Conservation (phyloP, 2,888 invertebrate genomes). For the Xanthorhoe spadicearia region DNA sequence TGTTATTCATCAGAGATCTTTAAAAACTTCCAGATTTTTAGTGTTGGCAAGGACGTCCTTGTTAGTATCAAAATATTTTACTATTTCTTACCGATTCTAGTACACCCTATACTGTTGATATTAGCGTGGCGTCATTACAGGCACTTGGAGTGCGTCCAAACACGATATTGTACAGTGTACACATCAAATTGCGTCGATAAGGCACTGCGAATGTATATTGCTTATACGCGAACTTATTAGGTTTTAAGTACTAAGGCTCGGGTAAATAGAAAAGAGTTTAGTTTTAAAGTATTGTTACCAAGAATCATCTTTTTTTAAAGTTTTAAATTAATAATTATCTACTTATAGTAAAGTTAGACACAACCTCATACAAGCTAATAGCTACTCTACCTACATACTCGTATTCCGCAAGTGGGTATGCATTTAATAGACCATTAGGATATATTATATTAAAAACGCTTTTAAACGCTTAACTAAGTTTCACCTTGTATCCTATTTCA, state of each 20-base stretch:
- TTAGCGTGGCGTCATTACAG: constrained; percentile 37
- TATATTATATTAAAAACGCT: background rate
- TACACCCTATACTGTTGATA: constrained; percentile 11
- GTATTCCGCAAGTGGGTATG: too few relatives aligned
- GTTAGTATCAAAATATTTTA: too few relatives aligned
- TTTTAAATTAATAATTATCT: too few relatives aligned
- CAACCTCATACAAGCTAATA: too few relatives aligned
- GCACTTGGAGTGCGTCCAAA: constrained; percentile 42
- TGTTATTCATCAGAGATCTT: too few relatives aligned
- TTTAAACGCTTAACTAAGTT: background rate
- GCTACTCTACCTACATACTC: too few relatives aligned
- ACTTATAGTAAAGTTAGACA: too few relatives aligned
- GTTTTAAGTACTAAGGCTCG: constrained; percentile 20
- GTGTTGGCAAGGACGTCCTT: too few relatives aligned
- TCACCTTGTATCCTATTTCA: constrained; percentile 21
- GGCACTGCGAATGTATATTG: constrained; percentile 26
- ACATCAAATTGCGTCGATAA: constrained; percentile 35
- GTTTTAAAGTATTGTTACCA: background rate
- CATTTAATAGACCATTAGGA: too few relatives aligned
- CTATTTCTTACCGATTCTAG: background rate
- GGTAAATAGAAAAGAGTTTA: background rate
- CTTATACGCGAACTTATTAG: constrained; percentile 20
- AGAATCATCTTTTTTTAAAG: too few relatives aligned
- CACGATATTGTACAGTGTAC: constrained; percentile 39
- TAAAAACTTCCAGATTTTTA: too few relatives aligned